These are phyloP conservation scores for Agrochola litura DNA, from an alignment of 2,888 invertebrate genomes.

Conservation along the genomic window DNA sequence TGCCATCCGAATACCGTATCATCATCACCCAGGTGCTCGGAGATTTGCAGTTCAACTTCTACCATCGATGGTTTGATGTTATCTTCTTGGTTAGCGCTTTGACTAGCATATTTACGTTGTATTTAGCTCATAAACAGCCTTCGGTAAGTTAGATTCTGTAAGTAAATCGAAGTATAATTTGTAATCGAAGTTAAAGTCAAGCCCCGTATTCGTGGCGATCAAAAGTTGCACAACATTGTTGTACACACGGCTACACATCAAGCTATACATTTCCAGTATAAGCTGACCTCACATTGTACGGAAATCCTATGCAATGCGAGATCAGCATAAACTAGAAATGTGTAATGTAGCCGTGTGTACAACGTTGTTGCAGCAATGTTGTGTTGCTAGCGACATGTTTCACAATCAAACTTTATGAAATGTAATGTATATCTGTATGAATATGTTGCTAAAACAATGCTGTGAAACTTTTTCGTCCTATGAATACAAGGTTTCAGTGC, in stretches of 20 bases:
- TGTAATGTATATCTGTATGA: background rate
- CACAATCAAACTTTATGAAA: background rate
- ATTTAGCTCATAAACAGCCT: constrained; percentile 98
- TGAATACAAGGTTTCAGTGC: background rate
- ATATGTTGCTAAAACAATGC: background rate
- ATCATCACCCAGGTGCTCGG: constrained; percentile 97
- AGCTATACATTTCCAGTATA: no score
- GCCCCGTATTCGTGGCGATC: background rate
- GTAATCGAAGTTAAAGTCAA: background rate
- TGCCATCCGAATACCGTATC: constrained; percentile 98
- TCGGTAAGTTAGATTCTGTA: constrained; percentile 82
- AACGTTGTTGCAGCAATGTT: background rate
- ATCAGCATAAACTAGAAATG: no score
- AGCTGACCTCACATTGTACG: no score
- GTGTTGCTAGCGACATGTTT: background rate
- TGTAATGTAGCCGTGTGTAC: no score
- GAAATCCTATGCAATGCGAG: no score
- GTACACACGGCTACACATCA: no score
- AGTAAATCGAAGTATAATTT: background rate
- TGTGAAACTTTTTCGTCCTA: background rate
- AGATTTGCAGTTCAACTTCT: constrained; percentile 99
- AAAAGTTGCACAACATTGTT: constrained; percentile 6
- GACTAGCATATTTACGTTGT: constrained; percentile 98
- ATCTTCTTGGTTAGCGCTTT: constrained; percentile 99
- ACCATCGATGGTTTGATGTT: constrained; percentile 99